These are phyloP conservation scores for Zaprionus capensis DNA, from an alignment of 1,140 invertebrate genomes.

Conservation along the genomic window DNA sequence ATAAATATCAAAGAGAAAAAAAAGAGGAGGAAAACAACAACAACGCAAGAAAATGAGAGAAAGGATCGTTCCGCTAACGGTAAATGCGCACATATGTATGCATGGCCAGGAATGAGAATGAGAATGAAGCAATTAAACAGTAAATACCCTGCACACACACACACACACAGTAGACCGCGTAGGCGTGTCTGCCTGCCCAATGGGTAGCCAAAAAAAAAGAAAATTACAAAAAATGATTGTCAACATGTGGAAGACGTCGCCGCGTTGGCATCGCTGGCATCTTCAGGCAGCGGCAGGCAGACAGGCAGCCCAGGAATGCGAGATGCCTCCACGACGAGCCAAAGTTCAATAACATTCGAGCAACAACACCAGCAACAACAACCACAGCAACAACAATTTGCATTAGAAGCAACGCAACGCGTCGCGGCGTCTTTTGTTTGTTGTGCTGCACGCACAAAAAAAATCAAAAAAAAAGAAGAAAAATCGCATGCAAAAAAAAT, in stretches of 20 bases:
- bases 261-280: conserved; percentile 50
- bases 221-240: conserved; percentile 56
- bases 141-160: conserved; percentile 2
- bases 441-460: conserved; percentile 28
- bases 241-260: conserved; percentile 65
- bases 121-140: conserved; percentile 69
- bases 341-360: conserved; percentile 72
- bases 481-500: conserved; percentile 1
- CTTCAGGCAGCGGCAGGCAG: neutral
- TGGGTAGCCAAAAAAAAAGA: conserved; percentile 19
- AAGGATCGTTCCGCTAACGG: conserved; percentile 50
- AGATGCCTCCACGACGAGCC: conserved; percentile 6
- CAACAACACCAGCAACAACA: conserved; percentile 14
- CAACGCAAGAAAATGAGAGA: conserved; percentile 8
- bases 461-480: neutral
- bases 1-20: conserved; percentile 58
- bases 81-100: conserved; percentile 37
- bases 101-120: conserved; percentile 24
- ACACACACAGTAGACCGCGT: conserved; percentile 19
- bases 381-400: conserved; percentile 47
- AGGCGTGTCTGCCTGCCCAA: conserved; percentile 36
- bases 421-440: conserved; percentile 33
- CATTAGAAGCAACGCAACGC: conserved; percentile 22
- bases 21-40: neutral
- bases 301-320: conserved; percentile 3